These are phyloP conservation scores for Dasypolia templi DNA, from an alignment of 2,888 invertebrate species.

Conservation along the genomic window DNA sequence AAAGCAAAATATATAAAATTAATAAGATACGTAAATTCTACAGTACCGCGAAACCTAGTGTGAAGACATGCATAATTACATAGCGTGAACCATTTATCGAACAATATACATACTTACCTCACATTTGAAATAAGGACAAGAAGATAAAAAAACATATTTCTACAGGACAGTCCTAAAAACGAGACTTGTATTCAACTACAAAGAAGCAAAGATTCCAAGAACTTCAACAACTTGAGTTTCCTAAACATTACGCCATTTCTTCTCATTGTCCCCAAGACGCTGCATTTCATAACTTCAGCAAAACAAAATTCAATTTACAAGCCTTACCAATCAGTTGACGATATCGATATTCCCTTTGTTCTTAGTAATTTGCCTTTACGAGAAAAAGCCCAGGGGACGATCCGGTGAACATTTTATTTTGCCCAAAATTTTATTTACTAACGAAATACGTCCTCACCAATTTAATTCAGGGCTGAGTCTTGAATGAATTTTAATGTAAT, in stretches of 20 bases:
- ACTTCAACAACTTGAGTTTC: conserved; percentile 5
- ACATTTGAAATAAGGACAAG: neutral
- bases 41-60: neutral
- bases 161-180: neutral
- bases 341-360: conserved; percentile 71
- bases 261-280: conserved; percentile 30
- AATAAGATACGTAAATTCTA: no score
- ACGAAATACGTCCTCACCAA: conserved; percentile 68
- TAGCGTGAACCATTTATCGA: neutral
- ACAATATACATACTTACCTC: neutral
- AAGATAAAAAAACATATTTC: neutral
- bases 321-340: conserved; percentile 67
- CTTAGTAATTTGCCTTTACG: conserved; percentile 68
- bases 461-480: conserved; percentile 62
- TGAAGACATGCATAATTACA: conserved; percentile 1
- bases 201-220: neutral
- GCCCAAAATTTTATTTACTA: conserved; percentile 56
- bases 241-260: conserved; percentile 29
- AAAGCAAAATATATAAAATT: neutral
- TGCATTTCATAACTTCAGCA: conserved; percentile 56
- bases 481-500: conserved; percentile 63
- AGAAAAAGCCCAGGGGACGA: conserved; percentile 54
- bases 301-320: conserved; percentile 66
- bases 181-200: neutral
- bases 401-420: conserved; percentile 69